Percentiles rank a stretch among this genome's conserved stretches.
Conservation (phyloP, 2,888 invertebrate species). For the Drosophila helvetica region DNA sequence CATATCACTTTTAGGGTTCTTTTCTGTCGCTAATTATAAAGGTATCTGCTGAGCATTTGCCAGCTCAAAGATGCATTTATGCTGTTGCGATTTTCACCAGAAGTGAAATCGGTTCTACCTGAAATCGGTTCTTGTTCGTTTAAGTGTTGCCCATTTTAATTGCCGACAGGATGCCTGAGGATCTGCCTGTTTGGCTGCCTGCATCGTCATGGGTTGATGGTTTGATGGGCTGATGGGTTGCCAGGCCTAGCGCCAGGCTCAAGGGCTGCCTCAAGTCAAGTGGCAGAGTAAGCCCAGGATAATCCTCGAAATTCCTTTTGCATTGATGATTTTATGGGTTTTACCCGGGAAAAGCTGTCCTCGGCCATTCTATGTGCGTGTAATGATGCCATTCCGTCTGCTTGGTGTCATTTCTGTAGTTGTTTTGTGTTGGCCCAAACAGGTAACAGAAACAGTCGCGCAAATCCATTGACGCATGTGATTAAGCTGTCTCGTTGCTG, state of each 20-base stretch:
- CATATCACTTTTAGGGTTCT: background rate
- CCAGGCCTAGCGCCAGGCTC: constrained; percentile 40
- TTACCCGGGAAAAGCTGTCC: constrained; percentile 67
- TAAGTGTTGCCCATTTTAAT: constrained; percentile 22
- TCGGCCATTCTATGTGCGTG: constrained; percentile 13
- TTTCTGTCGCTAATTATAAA: background rate
- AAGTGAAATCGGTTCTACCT: constrained; percentile 15
- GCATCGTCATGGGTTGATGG: background rate
- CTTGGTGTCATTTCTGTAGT: constrained; percentile 9
- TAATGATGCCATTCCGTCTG: constrained; percentile 69
- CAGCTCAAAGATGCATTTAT: constrained; percentile 7
- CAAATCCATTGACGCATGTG: constrained; percentile 67
- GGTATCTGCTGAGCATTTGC: background rate
- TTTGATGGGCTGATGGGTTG: background rate
- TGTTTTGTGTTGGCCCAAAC: constrained; percentile 14
- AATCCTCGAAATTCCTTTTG: constrained; percentile 24
- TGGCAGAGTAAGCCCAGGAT: constrained; percentile 18
- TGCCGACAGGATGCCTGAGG: constrained; percentile 18
- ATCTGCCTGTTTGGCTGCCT: constrained; percentile 16
- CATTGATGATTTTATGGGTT: constrained; percentile 78
- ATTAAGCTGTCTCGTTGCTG: constrained; percentile 73
- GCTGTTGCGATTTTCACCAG: constrained; percentile 22
- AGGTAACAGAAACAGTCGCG: constrained; percentile 42
- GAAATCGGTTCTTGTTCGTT: constrained; percentile 19
- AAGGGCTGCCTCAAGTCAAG: constrained; percentile 38